Base-by-base conservation (phyloP, 1,140 invertebrate species). In the Drosophila mauritiana region DNA sequence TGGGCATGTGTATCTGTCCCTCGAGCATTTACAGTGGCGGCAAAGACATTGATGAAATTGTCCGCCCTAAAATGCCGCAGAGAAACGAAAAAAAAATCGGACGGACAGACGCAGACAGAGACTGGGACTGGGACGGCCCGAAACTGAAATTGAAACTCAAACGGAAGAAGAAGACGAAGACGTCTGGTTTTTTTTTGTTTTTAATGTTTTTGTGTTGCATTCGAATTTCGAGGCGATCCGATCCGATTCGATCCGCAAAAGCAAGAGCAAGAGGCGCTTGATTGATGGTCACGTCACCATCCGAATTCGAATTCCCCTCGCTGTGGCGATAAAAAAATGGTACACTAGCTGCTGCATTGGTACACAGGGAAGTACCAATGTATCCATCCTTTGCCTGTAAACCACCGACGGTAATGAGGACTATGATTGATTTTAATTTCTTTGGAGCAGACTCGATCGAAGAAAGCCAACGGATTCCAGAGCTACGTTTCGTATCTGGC, bases 81-180 rank as follows among this genome's bases (percentile, higher is more conserved):
- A 46, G 57, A 12, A 43, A 15, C n/a, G 37, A 34, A 43, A 27
- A 54, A n/a, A 22, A 34, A 39, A 25, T 31, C 31, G 49, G 25
- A 17, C 37, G 25, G 31, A 25, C 22, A 10, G 8, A 20, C 42
- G 43, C 27, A 34, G 36, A 51, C 36, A 13, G n/a, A 51, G 17
- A 46, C 36, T 17, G 40, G 20, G 36, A 61, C 36, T 10, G n/a
- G 40, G 17, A 46, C 36, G 27, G 40, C 20, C 13, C 22, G 51
- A 63, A 68, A 68, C 37, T 68, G 59, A 68, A 68, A 68, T 68
- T 43, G 37, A 68, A 68, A 65, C 64, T 68, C 59, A 61, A 59
- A 64, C 40, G 42, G 31, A 61, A n/a, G n/a, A n/a, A n/a, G n/a
- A n/a, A n/a, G 31, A 31, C 27, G 27, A 8, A 31, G 31, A 31